A percentile compares a stretch with the other conserved stretches of the same genome.
Conservation (phyloP, 2,113 vertebrate species). For the Struthidea cinerea region DNA sequence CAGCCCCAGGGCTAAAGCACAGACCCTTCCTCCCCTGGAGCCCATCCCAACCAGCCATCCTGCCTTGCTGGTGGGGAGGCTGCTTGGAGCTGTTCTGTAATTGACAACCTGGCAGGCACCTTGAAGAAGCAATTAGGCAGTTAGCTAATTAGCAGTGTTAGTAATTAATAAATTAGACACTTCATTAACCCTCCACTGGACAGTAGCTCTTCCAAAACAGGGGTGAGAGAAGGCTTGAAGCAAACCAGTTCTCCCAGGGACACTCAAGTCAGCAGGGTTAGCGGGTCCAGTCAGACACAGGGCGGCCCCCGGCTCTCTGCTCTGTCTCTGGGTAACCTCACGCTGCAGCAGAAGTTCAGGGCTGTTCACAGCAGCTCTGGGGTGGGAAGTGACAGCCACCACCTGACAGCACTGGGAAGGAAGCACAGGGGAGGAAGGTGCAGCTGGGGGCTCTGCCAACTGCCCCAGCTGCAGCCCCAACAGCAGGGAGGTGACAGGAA, state of each 20-base stretch:
- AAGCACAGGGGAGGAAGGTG: background rate
- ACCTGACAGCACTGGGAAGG: background rate
- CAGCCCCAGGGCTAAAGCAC: background rate
- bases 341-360: background rate
- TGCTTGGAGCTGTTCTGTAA: background rate
- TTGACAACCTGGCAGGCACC: background rate
- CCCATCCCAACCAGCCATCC: background rate
- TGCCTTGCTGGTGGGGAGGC: background rate
- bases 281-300: background rate
- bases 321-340: background rate
- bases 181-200: background rate
- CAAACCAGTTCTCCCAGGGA: background rate
- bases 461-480: background rate
- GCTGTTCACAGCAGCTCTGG: background rate
- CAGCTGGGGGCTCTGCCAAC: background rate
- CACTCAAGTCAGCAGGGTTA: background rate
- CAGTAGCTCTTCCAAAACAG: fast-evolving
- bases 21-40: fast-evolving
- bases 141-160: background rate
- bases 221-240: background rate
- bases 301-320: background rate
- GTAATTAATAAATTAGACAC: background rate
- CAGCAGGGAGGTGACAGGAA: background rate
- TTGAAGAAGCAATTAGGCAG: background rate
- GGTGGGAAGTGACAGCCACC: background rate